Percentiles rank a stretch among this genome's conserved stretches.
Conservation (phyloP, 30 jellyfish, hydroid and myxozoan species). For the Clytia hemisphaerica region DNA sequence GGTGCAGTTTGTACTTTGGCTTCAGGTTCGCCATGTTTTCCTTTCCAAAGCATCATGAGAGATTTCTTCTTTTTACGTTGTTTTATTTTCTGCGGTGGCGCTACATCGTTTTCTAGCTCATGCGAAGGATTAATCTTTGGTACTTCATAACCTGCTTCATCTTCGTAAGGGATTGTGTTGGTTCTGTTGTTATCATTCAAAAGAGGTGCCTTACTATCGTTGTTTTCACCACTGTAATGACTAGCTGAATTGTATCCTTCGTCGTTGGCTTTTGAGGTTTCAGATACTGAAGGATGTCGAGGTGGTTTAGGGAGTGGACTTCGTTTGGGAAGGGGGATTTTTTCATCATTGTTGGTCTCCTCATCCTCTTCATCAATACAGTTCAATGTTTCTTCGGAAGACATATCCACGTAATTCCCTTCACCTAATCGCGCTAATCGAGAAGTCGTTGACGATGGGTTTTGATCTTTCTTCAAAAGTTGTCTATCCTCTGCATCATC, state of each 20-base stretch:
- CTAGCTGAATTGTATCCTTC: slow-evolving; percentile 94
- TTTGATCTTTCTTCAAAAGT: too few species aligned
- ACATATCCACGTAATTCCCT: slow-evolving; percentile 20
- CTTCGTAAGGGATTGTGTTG: slow-evolving; percentile 21
- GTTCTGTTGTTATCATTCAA: slow-evolving; percentile 19
- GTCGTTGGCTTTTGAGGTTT: slow-evolving; percentile 50
- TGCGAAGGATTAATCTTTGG: slow-evolving; percentile 48
- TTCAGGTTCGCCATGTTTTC: slow-evolving; percentile 37
- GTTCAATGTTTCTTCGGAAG: slow-evolving; percentile 16
- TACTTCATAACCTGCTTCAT: slow-evolving; percentile 88
- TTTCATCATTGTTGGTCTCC: too few species aligned
- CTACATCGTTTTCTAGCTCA: slow-evolving; percentile 35
- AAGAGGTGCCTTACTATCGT: slow-evolving; percentile 14
- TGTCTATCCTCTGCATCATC: too few species aligned
- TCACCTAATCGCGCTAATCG: too few species aligned
- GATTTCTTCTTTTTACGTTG: slow-evolving; percentile 34
- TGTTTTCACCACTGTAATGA: slow-evolving; percentile 79
- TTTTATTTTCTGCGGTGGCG: too few species aligned
- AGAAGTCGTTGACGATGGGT: too few species aligned
- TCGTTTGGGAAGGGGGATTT: too few species aligned
- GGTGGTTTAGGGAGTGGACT: too few species aligned
- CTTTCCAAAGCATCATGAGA: slow-evolving; percentile 36
- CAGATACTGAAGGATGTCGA: too few species aligned
- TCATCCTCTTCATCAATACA: too few species aligned
- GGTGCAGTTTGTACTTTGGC: slow-evolving; percentile 15